phyloP scores from a whole-genome alignment of 2,888 invertebrate species.

The Geotrupes spiniger region DNA sequence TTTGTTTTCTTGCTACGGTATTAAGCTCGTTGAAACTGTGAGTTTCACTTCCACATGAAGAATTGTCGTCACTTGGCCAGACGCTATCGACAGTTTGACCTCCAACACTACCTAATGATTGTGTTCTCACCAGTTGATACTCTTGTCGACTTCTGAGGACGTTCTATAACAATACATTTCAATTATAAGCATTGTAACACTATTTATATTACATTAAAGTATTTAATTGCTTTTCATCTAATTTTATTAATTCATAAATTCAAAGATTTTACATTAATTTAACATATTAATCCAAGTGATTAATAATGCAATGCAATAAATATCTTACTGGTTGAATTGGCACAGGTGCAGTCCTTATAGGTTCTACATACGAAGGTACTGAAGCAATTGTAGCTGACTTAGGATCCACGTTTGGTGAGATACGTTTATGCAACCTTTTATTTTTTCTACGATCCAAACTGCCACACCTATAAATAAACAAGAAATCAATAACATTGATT shows the following conservation, averaged over 20 bases:
- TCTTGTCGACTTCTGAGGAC: slow-evolving; percentile 40
- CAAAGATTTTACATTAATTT: too few relatives aligned
- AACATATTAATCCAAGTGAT: too few relatives aligned
- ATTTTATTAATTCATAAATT: too few relatives aligned
- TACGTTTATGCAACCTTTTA: slow-evolving; percentile 44
- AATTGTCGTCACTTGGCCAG: slow-evolving; percentile 49
- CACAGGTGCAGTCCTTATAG: slow-evolving; percentile 36
- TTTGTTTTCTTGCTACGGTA: slow-evolving; percentile 41
- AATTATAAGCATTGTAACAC: not conserved
- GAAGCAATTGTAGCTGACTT: slow-evolving; percentile 44
- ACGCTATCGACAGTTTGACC: slow-evolving; percentile 47
- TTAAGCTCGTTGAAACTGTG: slow-evolving; percentile 41
- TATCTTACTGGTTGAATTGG: slow-evolving; percentile 36
- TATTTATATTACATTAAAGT: too few relatives aligned
- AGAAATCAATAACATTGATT: not conserved
- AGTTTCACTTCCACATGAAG: slow-evolving; percentile 48
- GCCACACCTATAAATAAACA: slow-evolving; percentile 51
- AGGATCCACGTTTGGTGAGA: slow-evolving; percentile 42
- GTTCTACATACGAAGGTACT: slow-evolving; percentile 39
- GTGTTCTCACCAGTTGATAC: slow-evolving; percentile 54
- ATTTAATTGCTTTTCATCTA: too few relatives aligned
- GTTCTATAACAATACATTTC: not conserved
- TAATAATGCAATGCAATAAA: too few relatives aligned
- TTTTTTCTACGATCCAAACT: slow-evolving; percentile 60
- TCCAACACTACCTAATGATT: slow-evolving; percentile 60